Evolutionary conservation across 2,113 vertebrate genomes (phyloP).

Genomic region (Sialia sialis): DNA sequence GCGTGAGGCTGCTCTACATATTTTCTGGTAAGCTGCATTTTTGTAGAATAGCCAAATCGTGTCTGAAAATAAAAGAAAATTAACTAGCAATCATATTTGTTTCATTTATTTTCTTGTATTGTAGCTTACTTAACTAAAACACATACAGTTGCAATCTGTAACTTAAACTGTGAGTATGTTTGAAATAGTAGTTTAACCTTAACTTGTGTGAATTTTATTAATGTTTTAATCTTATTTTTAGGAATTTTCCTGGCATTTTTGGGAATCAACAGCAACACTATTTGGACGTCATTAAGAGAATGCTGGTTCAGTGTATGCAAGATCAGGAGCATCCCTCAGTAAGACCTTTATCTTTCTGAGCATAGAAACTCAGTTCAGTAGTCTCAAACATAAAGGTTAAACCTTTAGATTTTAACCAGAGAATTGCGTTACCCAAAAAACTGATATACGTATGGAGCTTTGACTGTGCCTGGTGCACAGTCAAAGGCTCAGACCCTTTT

Average conservation of each 20-base stretch:
- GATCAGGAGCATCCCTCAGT: constrained; percentile 93
- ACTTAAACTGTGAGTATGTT: not conserved
- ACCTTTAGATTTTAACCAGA: not conserved
- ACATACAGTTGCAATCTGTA: not conserved
- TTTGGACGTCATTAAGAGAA: constrained; percentile 96
- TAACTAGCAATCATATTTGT: not conserved
- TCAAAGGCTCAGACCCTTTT: not conserved
- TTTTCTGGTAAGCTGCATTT: constrained; percentile 85
- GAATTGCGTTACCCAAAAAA: not conserved
- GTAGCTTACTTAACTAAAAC: not conserved
- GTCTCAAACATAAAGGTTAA: not conserved
- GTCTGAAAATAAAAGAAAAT: not conserved
- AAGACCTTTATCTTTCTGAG: not conserved
- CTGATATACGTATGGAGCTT: not conserved
- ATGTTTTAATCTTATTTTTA: constrained; percentile 48
- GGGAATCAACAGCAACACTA: constrained; percentile 99
- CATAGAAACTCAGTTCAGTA: not conserved
- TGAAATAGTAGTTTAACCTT: not conserved
- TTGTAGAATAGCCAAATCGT: not conserved
- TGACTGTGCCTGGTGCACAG: not conserved
- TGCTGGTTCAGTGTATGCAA: constrained; percentile 99
- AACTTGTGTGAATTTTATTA: not conserved
- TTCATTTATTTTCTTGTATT: not conserved
- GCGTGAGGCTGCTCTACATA: constrained; percentile 94
- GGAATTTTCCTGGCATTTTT: constrained; percentile 99